Evolutionary conservation across 2,888 invertebrate species (phyloP), one percentile per base, ranked within the genome.

Genomic region (Polia nebulosa): DNA sequence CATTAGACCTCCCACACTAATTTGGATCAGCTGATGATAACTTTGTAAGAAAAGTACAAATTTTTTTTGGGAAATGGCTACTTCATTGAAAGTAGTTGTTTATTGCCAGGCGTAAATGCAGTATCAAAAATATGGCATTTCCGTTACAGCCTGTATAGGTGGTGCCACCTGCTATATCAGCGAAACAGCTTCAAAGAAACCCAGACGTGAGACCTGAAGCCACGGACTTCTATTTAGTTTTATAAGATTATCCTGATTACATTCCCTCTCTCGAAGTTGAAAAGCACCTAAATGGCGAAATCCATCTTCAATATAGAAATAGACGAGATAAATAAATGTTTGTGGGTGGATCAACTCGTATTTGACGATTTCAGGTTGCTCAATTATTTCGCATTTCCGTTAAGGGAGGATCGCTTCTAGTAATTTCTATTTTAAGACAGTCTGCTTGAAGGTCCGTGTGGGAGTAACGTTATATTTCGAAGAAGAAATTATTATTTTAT

Each of bases 181-280:
- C 90, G 81, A 56, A 65, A 72, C 56, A 60, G 68, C 64, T 91
- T 93, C 93, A 84, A 67, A 88, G 93, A 92, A 93, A 69, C 69
- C 72, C 60, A 80, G 84, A 88, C 88, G 88, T 89, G 89, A 85
- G 87, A 86, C 79, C 72, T 63, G 45, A 45, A 59, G 55, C 74
- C 72, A 61, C 76, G 70, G 72, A 70, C 69, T 83, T 71, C 76
- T 78, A 66, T 71, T 73, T 59, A 75, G 77, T 68, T 55, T 70
- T 78, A 77, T 73, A 52, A 81, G 78, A 79, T 81, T 69, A 81
- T 66, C 68, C 73, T 81, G 73, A 81, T 78, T 77, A 73, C 81
- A 66, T 61, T 17, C 25, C 53, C 45, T 11, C 41, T 77, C 58
- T 73, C 41, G 45, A 62, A 69, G 66, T 66, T 73, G 67, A 60